A percentile compares a stretch with the other conserved stretches of the same genome.
phyloP scores from a whole-genome alignment of 2,113 vertebrate species.

The Mellivora capensis region DNA sequence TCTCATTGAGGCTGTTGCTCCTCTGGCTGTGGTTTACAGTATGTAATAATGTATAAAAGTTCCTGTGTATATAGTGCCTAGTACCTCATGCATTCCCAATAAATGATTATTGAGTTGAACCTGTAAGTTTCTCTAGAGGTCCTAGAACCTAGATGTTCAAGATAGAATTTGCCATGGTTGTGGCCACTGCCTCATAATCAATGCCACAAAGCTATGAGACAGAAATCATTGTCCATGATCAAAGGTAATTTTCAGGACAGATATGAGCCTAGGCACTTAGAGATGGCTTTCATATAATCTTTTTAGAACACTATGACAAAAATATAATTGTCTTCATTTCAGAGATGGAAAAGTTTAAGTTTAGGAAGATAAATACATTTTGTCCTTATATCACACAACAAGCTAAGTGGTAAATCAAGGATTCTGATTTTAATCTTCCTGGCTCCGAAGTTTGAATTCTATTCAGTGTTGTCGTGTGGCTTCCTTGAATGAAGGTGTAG shows the following conservation, averaged over 20 bases:
- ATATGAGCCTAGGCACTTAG: not conserved
- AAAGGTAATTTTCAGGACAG: not conserved
- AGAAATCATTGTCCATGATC: not conserved
- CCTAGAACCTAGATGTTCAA: not conserved
- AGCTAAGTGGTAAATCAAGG: not conserved
- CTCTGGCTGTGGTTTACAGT: not conserved
- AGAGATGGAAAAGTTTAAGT: not conserved
- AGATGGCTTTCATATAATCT: not conserved
- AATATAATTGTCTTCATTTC: not conserved
- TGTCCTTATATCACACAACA: not conserved
- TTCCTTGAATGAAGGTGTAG: not conserved
- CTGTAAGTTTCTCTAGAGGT: not conserved
- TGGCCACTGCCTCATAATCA: not conserved
- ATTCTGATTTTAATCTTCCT: not conserved
- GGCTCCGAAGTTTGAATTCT: not conserved
- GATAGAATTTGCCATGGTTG: not conserved
- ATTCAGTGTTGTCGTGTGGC: not conserved
- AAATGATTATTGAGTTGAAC: not conserved
- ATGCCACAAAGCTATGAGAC: not conserved
- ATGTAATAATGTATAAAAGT: rapidly evolving
- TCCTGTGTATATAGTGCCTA: rapidly evolving
- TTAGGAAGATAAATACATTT: not conserved
- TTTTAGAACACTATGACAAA: not conserved
- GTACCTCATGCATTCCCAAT: rapidly evolving
- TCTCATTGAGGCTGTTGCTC: not conserved